Base-by-base conservation (phyloP, 2,113 vertebrate species). In the Macrotus californicus region DNA sequence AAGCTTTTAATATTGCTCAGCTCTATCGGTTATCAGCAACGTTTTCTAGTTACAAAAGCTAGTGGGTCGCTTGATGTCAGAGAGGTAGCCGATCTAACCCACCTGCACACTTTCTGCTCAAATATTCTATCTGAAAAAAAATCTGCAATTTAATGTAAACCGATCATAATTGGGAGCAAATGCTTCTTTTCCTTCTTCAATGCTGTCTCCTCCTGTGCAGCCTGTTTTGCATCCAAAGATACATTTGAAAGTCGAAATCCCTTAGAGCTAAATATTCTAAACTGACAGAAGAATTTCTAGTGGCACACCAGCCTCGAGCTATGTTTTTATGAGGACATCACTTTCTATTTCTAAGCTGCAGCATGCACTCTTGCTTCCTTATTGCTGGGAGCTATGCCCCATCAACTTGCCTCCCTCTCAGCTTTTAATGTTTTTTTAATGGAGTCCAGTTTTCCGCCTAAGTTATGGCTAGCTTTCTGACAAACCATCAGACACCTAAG, bases 251-350 rank as follows among this genome's bases (percentile, higher is more conserved):
- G 98, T 98, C 93, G 96, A 98, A 98, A 98, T 98, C 98, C 98
- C 98, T 98, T 97, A 92, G 90, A 98, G 98, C 98, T 92, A 98
- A 98, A 98, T 98, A 98, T 98, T 98, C 98, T 98, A 98, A 98
- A 98, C 98, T 98, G 98, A 98, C 98, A 98, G 98, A 98, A 98
- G 98, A 98, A 98, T 98, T 98, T 98, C 98, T 98, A 98, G 98
- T 98, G 98, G 98, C 98, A 98, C 97, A 98, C 96, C 98, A 98
- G 98, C 98, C 98, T 98, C 80, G 88, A 98, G 98, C 98, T 97
- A 98, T 98, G 98, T 98, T 98, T 98, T 98, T 99, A 99, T 98
- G 98, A 98, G 98, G 98, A 98, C 98, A 98, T 99, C 98, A 98
- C 98, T 99, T 98, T 98, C 98, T 98, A 98, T 99, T 98, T 98